Base-by-base conservation (phyloP, 2,888 invertebrate species). In the Xestia xanthographa region DNA sequence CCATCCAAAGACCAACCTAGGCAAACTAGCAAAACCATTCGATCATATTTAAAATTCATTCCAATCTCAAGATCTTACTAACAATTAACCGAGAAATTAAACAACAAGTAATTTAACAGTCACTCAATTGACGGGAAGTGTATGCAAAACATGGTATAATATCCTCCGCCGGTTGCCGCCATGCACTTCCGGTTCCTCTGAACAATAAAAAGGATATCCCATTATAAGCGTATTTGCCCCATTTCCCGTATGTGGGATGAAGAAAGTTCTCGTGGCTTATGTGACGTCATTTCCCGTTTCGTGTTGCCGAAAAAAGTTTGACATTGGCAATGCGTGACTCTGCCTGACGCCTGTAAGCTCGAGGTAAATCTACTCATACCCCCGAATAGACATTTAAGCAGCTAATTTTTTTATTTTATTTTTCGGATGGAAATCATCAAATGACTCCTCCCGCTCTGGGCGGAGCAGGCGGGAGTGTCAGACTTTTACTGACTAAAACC, bases 161-260 rank as follows among this genome's bases (percentile, higher is more conserved):
- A 85, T 85, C 83, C 80, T 80, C 71, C 53, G 80, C 26, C 79
- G 79, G 58, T 45, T 41, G 58, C 74, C 73, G 77, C 70, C 79
- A 56, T 75, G 74, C 72, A 81, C 78, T 87, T 87, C 87, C 87
- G 84, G 70, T 66, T 69, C 65, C 71, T 74, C 56, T 48, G 63
- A 62, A 86, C 85, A 86, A 87, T 86, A 81, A 84, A 83, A 79
- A 87, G 87, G 87, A 87, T 87, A 83, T 86, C 83, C 87, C 79
- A 81, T 80, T 82, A 85, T 63, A 67, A 34, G 41, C 53, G 76
- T 76, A 66, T 81, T 91, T 74, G 83, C 58, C 72, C 77, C 74
- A 84, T 86, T 83, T 84, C 86, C 58, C 84, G 85, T 77, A 66
- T 38, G 76, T 82, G 77, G 85, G 84, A 85, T 86, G 82, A 81